Conservation (phyloP, 2,113 vertebrate genomes). For the Aspidoscelis tigris region DNA sequence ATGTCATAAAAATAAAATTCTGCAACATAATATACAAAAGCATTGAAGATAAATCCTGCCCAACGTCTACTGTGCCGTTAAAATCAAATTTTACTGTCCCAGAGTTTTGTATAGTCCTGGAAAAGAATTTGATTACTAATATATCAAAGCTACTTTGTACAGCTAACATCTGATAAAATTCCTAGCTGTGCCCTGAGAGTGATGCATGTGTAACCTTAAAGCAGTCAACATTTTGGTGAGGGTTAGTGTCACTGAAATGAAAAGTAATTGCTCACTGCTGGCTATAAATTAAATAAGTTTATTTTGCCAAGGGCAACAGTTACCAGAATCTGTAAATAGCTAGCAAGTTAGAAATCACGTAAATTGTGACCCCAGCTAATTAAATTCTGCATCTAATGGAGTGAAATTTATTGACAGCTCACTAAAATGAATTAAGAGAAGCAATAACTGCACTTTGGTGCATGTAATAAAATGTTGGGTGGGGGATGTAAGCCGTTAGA, state of each 20-base stretch:
- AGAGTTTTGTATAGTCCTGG: slow-evolving; percentile 6
- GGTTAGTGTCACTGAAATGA: slow-evolving; percentile 56
- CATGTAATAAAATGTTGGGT: slow-evolving; percentile 65
- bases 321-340: slow-evolving; percentile 69
- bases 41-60: background rate
- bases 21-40: background rate
- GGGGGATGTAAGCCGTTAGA: slow-evolving; percentile 51
- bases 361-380: slow-evolving; percentile 72
- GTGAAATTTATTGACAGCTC: slow-evolving; percentile 74
- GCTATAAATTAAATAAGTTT: slow-evolving; percentile 69
- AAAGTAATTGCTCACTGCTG: slow-evolving; percentile 62
- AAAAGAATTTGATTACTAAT: background rate
- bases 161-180: background rate
- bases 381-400: slow-evolving; percentile 73
- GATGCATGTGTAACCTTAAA: slow-evolving; percentile 45
- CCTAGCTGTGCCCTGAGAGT: background rate
- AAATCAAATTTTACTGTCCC: background rate
- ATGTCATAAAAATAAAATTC: background rate
- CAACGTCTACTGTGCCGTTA: background rate
- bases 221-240: slow-evolving; percentile 48
- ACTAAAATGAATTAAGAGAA: slow-evolving; percentile 73
- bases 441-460: slow-evolving; percentile 62
- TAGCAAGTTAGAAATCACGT: slow-evolving; percentile 68
- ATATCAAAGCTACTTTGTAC: slow-evolving; percentile 1
- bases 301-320: slow-evolving; percentile 68